Conservation (phyloP, 2,888 invertebrate species). For the Melolontha melolontha region DNA sequence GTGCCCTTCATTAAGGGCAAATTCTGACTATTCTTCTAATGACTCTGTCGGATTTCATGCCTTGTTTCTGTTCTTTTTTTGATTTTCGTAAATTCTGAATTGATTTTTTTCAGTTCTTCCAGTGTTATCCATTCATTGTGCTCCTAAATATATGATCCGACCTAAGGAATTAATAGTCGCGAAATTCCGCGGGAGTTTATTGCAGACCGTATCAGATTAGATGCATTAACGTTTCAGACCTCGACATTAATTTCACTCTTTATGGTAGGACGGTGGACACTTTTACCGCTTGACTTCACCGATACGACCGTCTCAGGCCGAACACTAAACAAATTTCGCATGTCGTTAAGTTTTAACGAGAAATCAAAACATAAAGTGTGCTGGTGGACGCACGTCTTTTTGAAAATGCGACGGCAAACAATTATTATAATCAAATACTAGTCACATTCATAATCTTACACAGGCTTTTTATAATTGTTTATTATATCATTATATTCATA, state of each 20-base stretch:
- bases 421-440: no score
- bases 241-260: constrained; percentile 65
- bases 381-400: constrained; percentile 9
- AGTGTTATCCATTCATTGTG: constrained; percentile 57
- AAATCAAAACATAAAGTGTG: constrained; percentile 37
- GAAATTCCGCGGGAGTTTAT: constrained; percentile 65
- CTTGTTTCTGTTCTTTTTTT: not conserved
- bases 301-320: constrained; percentile 30
- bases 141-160: constrained; percentile 62
- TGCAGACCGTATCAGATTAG: constrained; percentile 65
- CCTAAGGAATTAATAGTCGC: constrained; percentile 64
- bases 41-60: not conserved
- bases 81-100: constrained; percentile 48
- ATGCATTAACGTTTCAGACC: constrained; percentile 63
- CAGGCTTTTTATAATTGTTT: no score
- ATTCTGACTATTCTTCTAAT: no score
- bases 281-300: constrained; percentile 44
- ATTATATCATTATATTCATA: no score
- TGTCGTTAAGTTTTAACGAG: constrained; percentile 38
- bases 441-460: no score
- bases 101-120: constrained; percentile 50
- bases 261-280: constrained; percentile 57
- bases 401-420: constrained; percentile 6
- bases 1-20: no score
- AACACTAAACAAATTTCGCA: constrained; percentile 32